Conservation (phyloP, 1,140 invertebrate species). For the Paraescarpia echinospica region DNA sequence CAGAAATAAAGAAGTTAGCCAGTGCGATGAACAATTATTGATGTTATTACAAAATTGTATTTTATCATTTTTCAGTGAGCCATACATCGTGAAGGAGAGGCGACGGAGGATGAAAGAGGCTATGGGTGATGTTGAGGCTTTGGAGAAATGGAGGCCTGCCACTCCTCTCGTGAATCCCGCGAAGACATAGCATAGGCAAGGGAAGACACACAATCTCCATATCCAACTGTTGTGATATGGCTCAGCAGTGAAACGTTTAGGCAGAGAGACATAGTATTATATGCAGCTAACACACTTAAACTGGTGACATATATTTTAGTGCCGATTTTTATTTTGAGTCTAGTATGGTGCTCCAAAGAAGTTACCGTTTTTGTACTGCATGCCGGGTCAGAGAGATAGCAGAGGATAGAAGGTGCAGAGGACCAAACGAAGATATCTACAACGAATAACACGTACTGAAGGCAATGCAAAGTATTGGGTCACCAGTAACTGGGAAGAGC, state of each 20-base stretch:
- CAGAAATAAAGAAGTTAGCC: no score
- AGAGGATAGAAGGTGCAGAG: no score
- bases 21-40: no score
- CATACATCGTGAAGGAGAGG: neutral
- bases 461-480: no score
- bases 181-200: neutral
- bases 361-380: no score
- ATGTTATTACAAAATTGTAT: neutral
- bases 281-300: neutral
- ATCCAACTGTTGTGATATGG: neutral
- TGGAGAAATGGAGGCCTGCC: neutral
- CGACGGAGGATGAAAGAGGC: neutral
- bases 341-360: neutral
- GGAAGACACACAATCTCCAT: neutral
- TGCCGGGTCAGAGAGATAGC: no score
- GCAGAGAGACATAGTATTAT: neutral
- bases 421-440: no score
- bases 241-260: neutral
- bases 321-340: neutral
- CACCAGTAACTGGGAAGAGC: no score
- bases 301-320: neutral
- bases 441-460: no score
- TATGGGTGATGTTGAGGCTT: neutral
- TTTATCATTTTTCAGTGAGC: neutral
- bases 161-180: neutral